Evolutionary conservation across 2,888 invertebrate genomes (phyloP).

Genomic region (Microplitis manilae): DNA sequence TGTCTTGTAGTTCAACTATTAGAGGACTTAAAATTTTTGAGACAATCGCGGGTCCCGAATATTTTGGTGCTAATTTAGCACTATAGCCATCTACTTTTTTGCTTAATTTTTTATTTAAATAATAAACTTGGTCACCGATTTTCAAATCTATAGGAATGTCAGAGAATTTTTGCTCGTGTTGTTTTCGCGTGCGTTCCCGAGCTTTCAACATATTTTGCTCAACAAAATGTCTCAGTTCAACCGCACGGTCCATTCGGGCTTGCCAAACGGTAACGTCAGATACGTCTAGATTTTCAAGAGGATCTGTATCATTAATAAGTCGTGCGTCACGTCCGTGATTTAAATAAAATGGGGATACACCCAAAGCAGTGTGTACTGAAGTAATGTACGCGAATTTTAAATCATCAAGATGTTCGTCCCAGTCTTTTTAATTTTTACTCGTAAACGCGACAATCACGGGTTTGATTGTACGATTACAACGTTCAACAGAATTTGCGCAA

Average conservation of each 20-base stretch:
- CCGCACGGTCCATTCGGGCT: not conserved
- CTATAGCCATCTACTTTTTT: slow-evolving; percentile 28
- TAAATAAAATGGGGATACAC: slow-evolving; percentile 37
- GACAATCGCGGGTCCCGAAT: slow-evolving; percentile 32
- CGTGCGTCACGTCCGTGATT: slow-evolving; percentile 38
- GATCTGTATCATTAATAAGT: not conserved
- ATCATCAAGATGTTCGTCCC: slow-evolving; percentile 41
- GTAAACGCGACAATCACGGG: slow-evolving; percentile 42
- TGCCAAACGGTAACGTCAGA: not conserved
- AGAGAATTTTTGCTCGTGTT: too few species aligned
- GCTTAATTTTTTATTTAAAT: slow-evolving; percentile 32
- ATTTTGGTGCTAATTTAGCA: slow-evolving; percentile 32
- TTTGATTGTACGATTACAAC: slow-evolving; percentile 41
- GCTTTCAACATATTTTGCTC: not conserved
- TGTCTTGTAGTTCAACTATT: not conserved
- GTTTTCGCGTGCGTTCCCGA: too few species aligned
- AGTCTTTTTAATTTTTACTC: slow-evolving; percentile 30
- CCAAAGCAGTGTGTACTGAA: slow-evolving; percentile 38
- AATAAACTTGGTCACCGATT: slow-evolving; percentile 29
- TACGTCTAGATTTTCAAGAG: too few species aligned
- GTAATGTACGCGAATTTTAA: slow-evolving; percentile 39
- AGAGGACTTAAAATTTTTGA: not conserved
- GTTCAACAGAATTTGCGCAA: slow-evolving; percentile 42
- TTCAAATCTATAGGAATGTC: slow-evolving; percentile 25
- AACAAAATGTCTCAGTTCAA: not conserved